These are phyloP conservation scores for Sebastolobus alascanus DNA, from an alignment of 2,797 vertebrate genomes.

Conservation along the genomic window DNA sequence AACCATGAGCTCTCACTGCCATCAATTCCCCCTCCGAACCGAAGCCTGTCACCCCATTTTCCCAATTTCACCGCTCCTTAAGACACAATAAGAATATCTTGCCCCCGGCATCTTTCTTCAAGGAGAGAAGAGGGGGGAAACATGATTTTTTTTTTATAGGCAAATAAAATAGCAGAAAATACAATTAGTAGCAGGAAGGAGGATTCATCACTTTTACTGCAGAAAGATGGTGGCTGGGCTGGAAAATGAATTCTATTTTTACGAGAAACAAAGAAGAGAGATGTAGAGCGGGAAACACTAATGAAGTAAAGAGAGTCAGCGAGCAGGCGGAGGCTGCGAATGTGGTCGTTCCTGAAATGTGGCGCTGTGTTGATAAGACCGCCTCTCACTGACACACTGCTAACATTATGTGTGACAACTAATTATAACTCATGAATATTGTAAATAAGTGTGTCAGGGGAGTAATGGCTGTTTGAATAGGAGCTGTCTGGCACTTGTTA, in stretches of 20 bases:
- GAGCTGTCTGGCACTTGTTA: constrained; percentile 60
- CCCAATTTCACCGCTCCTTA: constrained; percentile 42
- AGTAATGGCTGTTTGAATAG: constrained; percentile 64
- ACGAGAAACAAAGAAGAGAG: constrained; percentile 27
- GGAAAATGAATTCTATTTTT: constrained; percentile 66
- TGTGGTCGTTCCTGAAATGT: constrained; percentile 59
- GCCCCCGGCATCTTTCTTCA: constrained; percentile 49
- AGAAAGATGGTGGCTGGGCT: constrained; percentile 28
- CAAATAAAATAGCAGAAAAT: constrained; percentile 73
- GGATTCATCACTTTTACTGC: constrained; percentile 67
- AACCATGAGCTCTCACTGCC: constrained; percentile 24
- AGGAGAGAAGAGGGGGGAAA: background rate
- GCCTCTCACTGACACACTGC: constrained; percentile 64
- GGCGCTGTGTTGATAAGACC: constrained; percentile 71
- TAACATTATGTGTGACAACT: constrained; percentile 77
- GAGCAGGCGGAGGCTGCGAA: constrained; percentile 36
- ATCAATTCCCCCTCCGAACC: constrained; percentile 49
- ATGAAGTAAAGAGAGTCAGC: constrained; percentile 43
- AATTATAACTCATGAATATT: constrained; percentile 79
- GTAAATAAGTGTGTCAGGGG: constrained; percentile 63
- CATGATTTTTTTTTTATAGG: constrained; percentile 61
- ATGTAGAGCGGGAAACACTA: constrained; percentile 40
- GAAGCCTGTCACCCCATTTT: constrained; percentile 51
- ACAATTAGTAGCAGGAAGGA: constrained; percentile 64
- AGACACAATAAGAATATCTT: constrained; percentile 46